Evolutionary conservation across 2,113 vertebrate genomes (phyloP).

Genomic region (Rattus rattus): DNA sequence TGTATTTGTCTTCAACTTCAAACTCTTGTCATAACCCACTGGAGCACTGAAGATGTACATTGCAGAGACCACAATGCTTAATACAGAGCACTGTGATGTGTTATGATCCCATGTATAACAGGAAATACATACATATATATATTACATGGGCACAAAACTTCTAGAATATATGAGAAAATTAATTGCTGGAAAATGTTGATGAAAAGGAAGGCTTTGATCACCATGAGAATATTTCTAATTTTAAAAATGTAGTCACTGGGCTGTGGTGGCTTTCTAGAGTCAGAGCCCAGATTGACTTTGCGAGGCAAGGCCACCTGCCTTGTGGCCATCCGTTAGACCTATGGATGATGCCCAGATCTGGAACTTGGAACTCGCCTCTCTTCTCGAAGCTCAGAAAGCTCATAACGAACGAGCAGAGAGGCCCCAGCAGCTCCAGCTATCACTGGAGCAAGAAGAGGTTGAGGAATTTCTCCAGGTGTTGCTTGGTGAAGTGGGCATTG

Average conservation of each 20-base stretch:
- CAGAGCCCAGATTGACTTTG: background rate
- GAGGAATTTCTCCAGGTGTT: background rate
- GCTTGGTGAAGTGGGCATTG: background rate
- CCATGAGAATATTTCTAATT: background rate
- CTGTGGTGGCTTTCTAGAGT: background rate
- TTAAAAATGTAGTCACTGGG: background rate
- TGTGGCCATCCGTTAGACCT: background rate
- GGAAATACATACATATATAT: slow-evolving; percentile 8
- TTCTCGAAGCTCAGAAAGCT: slow-evolving; percentile 26
- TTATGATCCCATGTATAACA: slow-evolving; percentile 6
- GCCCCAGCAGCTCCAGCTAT: background rate
- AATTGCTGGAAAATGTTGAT: slow-evolving; percentile 37
- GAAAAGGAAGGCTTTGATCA: slow-evolving; percentile 23
- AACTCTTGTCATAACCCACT: background rate
- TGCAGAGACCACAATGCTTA: background rate
- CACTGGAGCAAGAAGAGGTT: slow-evolving; percentile 7
- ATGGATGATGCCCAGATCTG: background rate
- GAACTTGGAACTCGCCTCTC: background rate
- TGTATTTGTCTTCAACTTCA: background rate
- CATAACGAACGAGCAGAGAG: background rate
- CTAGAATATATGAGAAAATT: slow-evolving; percentile 44
- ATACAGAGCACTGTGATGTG: background rate
- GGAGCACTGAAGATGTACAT: background rate
- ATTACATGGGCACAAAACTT: background rate
- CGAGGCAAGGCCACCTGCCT: background rate